Evolutionary conservation across 2,888 invertebrate genomes (phyloP).

Genomic region (Stenoptilia bipunctidactyla): DNA sequence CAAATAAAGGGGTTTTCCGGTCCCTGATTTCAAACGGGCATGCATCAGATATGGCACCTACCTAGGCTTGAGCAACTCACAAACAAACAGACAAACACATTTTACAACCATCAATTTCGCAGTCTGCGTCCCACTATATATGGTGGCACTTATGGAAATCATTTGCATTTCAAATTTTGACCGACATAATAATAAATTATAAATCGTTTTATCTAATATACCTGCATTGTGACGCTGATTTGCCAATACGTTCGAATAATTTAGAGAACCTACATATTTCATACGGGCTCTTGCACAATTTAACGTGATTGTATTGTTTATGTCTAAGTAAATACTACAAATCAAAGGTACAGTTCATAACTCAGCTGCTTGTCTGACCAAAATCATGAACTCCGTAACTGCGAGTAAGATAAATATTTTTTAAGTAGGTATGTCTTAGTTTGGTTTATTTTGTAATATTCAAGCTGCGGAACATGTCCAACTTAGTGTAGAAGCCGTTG

Average conservation of each 20-base stretch:
- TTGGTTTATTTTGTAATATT: no score
- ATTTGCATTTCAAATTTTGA: constrained; percentile 30
- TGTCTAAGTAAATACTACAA: no score
- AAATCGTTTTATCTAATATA: neutral
- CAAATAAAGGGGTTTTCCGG: no score
- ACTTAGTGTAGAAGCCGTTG: no score
- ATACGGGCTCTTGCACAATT: constrained; percentile 6
- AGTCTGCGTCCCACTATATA: constrained; percentile 11
- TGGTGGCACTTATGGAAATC: constrained; percentile 9
- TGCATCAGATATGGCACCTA: constrained; percentile 34
- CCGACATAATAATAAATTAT: constrained; percentile 16
- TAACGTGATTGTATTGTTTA: constrained; percentile 2
- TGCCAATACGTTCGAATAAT: neutral
- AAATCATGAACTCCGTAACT: no score
- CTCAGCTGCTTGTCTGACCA: no score
- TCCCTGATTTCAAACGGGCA: constrained; percentile 30
- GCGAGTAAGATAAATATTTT: no score
- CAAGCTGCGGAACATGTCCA: no score
- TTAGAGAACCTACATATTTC: constrained; percentile 1
- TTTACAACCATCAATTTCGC: constrained; percentile 23
- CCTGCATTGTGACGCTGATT: neutral
- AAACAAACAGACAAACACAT: constrained; percentile 12
- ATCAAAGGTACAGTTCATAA: no score
- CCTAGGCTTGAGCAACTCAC: constrained; percentile 22
- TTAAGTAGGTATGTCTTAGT: no score